Conservation (phyloP, 2,888 invertebrate genomes). For the Epinotia demarniana region DNA sequence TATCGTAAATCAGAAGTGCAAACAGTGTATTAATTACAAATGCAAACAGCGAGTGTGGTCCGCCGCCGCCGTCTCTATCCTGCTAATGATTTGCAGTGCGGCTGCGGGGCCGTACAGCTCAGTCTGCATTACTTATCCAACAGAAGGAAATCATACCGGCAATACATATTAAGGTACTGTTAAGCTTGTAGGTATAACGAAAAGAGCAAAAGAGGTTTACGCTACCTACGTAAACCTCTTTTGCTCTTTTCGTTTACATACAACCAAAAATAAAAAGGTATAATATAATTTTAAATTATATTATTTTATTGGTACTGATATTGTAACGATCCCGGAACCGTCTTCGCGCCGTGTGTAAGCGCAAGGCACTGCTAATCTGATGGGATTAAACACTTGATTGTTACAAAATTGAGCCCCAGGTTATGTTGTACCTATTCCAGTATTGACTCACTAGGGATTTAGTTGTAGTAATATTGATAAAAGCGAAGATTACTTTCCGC, state of each 20-base stretch:
- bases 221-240: too few species aligned
- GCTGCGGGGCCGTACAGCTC: constrained; percentile 52
- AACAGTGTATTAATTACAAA: constrained; percentile 85
- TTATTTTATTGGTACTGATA: too few species aligned
- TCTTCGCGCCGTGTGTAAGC: too few species aligned
- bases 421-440: neutral
- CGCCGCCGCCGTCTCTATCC: constrained; percentile 81
- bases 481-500: constrained; percentile 52
- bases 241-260: too few species aligned
- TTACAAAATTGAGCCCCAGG: neutral
- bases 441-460: neutral
- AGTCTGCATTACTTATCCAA: constrained; percentile 41
- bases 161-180: constrained; percentile 4
- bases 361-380: too few species aligned
- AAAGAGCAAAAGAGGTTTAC: neutral
- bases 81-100: constrained; percentile 82
- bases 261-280: neutral
- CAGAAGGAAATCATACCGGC: constrained; percentile 28
- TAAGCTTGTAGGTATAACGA: neutral
- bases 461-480: constrained; percentile 56
- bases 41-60: constrained; percentile 83
- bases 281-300: too few species aligned
- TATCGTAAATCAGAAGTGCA: constrained; percentile 83
- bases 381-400: too few species aligned
- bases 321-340: too few species aligned